phyloP scores from a whole-genome alignment of 2,797 vertebrate genomes.

The Linurgus olivaceus region DNA sequence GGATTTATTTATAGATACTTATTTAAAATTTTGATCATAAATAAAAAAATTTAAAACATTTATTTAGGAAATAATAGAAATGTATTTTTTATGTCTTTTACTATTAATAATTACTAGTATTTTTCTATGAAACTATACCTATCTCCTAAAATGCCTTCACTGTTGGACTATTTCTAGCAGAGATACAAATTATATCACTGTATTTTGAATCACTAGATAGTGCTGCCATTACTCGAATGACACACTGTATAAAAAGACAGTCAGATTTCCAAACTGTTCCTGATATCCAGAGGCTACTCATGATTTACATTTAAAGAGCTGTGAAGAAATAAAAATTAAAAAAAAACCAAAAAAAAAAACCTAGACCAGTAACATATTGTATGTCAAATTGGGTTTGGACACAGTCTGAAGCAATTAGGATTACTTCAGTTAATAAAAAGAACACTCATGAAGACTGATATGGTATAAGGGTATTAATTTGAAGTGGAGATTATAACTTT shows the following conservation, averaged over 20 bases:
- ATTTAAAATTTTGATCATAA: background rate
- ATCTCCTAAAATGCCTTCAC: background rate
- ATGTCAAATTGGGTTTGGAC: conserved; percentile 32
- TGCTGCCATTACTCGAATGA: background rate
- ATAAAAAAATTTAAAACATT: background rate
- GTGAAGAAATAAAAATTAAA: background rate
- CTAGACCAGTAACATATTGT: background rate
- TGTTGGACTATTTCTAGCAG: background rate
- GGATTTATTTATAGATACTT: background rate
- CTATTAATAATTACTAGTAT: background rate
- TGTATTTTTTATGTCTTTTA: background rate
- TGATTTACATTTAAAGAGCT: conserved; percentile 30
- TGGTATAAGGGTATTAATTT: conserved; percentile 52
- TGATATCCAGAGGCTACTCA: background rate
- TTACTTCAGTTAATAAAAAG: conserved; percentile 50
- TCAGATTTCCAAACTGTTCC: background rate
- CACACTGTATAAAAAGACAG: background rate
- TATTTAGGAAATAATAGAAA: background rate
- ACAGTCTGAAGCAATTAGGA: conserved; percentile 53
- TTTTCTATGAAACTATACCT: background rate
- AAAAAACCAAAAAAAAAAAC: background rate
- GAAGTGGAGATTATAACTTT: conserved; percentile 56
- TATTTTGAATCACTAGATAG: background rate
- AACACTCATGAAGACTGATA: conserved; percentile 16
- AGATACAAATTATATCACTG: background rate